Conservation (phyloP, 2,113 vertebrate species). For the Dromiciops gliroides region DNA sequence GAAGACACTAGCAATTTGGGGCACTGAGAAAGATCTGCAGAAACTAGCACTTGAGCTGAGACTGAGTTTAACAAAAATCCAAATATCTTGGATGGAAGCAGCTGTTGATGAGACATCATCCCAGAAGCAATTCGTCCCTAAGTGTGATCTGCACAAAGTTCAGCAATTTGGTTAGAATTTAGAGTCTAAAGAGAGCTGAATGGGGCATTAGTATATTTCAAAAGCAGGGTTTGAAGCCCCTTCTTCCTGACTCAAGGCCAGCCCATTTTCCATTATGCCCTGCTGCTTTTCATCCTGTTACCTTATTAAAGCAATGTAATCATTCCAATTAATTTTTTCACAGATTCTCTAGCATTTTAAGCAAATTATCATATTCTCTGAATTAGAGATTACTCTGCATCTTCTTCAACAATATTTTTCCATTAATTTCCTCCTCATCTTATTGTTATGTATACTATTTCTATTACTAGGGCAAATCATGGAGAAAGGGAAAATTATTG, state of each 20-base stretch:
- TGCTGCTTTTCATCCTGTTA: not conserved
- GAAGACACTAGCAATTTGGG: not conserved
- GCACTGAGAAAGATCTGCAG: not conserved
- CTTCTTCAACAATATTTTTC: not conserved
- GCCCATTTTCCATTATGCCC: not conserved
- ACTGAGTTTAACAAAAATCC: not conserved
- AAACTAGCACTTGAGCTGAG: not conserved
- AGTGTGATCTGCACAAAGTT: not conserved
- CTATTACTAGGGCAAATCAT: not conserved
- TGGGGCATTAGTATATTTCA: not conserved
- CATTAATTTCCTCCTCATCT: not conserved
- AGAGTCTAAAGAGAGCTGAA: not conserved
- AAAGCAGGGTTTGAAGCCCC: not conserved
- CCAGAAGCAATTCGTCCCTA: not conserved
- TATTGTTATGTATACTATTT: not conserved
- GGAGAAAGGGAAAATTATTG: not conserved
- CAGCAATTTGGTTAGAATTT: not conserved
- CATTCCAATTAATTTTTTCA: not conserved
- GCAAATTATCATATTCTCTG: not conserved
- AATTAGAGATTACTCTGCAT: not conserved
- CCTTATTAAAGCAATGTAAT: not conserved
- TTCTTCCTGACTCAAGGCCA: not conserved
- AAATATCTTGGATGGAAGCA: not conserved
- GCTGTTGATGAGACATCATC: not conserved
- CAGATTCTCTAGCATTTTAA: not conserved